A percentile compares a stretch with the other conserved stretches of the same genome.
Conservation (phyloP, 2,113 vertebrate genomes). For the Indri indri region DNA sequence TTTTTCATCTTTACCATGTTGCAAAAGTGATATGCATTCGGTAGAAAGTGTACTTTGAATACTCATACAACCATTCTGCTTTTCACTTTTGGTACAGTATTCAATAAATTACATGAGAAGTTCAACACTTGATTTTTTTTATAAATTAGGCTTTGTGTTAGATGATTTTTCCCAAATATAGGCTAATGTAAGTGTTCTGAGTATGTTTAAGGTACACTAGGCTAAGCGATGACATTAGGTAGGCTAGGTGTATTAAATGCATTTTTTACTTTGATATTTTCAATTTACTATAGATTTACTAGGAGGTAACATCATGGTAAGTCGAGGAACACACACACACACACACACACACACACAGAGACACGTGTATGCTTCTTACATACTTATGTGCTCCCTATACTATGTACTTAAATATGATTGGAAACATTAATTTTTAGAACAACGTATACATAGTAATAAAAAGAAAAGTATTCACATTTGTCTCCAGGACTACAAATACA, state of each 20-base stretch:
- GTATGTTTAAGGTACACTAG: background rate
- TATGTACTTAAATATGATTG: background rate
- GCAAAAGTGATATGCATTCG: background rate
- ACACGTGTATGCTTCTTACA: background rate
- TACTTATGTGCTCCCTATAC: background rate
- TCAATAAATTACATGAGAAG: background rate
- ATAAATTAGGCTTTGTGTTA: background rate
- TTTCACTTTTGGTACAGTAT: background rate
- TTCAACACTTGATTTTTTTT: background rate
- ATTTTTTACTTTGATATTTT: background rate
- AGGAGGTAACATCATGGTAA: background rate
- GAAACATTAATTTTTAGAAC: background rate
- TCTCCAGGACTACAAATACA: background rate
- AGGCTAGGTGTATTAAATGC: background rate
- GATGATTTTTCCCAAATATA: background rate
- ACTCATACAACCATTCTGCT: background rate
- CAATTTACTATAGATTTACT: background rate
- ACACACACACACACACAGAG: no score
- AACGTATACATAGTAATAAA: background rate
- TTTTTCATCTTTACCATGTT: background rate
- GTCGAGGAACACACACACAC: background rate
- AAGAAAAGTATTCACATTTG: background rate
- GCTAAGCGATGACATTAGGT: background rate
- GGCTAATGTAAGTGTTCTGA: background rate
- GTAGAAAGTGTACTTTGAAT: background rate